These are phyloP conservation scores for Manacus vitellinus DNA, from an alignment of 2,113 vertebrate species.

Conservation along the genomic window DNA sequence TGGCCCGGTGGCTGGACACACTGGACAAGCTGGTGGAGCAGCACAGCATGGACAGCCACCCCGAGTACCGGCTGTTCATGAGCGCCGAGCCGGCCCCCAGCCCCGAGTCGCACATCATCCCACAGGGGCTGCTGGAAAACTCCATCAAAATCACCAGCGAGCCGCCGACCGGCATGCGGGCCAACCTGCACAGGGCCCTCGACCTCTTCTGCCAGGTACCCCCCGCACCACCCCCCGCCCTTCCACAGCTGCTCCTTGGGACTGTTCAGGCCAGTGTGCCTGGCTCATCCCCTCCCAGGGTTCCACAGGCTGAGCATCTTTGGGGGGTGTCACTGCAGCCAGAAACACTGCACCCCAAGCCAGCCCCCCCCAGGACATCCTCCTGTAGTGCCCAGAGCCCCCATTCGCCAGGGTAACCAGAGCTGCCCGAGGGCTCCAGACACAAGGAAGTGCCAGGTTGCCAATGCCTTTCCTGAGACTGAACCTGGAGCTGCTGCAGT, in stretches of 20 bases:
- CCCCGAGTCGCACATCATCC: slow-evolving; percentile 73
- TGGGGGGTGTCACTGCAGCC: rapidly evolving
- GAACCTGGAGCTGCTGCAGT: neutral
- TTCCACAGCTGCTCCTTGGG: neutral
- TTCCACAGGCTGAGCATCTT: neutral
- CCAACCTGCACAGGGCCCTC: slow-evolving; percentile 79
- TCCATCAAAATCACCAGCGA: slow-evolving; percentile 81
- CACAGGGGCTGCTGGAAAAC: slow-evolving; percentile 77
- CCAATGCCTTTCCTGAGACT: neutral
- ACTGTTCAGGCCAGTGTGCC: rapidly evolving
- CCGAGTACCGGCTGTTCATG: slow-evolving; percentile 71
- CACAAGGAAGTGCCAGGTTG: neutral
- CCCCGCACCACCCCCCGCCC: rapidly evolving
- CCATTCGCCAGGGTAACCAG: neutral
- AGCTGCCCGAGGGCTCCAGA: rapidly evolving
- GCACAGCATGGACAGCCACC: slow-evolving; percentile 57
- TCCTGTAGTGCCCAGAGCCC: neutral
- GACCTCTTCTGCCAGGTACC: slow-evolving; percentile 78
- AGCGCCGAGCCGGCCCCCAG: slow-evolving; percentile 71
- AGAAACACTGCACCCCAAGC: rapidly evolving
- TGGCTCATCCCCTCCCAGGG: rapidly evolving
- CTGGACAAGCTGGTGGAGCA: slow-evolving; percentile 76
- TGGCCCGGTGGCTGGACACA: slow-evolving; percentile 72
- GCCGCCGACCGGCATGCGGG: slow-evolving; percentile 71
- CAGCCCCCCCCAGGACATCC: rapidly evolving